Percentiles rank a stretch among this genome's conserved stretches.
These are phyloP conservation scores for Gymnocypris eckloni DNA, from an alignment of 2,797 vertebrate genomes.

Conservation along the genomic window DNA sequence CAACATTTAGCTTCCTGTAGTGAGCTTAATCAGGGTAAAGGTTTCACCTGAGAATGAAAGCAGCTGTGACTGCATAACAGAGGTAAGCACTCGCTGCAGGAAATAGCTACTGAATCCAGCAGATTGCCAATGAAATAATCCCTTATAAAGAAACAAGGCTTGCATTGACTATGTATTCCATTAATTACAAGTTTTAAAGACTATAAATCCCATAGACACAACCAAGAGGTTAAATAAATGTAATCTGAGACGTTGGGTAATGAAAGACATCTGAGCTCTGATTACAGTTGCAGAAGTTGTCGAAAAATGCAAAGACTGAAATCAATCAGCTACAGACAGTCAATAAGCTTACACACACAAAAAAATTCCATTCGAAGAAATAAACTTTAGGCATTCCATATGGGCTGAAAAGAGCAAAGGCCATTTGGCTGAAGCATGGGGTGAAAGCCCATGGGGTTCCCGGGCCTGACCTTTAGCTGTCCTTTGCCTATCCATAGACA, in stretches of 20 bases:
- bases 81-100: not conserved
- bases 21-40: not conserved
- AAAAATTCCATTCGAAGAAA: conserved; percentile 22
- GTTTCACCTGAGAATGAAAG: conserved; percentile 9
- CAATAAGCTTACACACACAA: conserved; percentile 1
- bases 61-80: not conserved
- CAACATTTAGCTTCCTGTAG: not conserved
- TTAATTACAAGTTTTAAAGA: conserved; percentile 2
- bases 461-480: conserved; percentile 15
- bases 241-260: not conserved
- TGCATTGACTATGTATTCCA: not conserved
- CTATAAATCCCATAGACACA: not conserved
- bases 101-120: not conserved
- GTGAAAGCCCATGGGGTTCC: conserved; percentile 22
- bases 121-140: not conserved
- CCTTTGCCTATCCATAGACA: conserved; percentile 14
- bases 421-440: conserved; percentile 22
- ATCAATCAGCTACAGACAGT: not conserved
- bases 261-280: conserved; percentile 11
- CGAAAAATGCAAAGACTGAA: not conserved
- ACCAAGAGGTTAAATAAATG: not conserved
- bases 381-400: conserved; percentile 32
- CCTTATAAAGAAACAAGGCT: not conserved
- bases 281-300: not conserved
- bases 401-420: conserved; percentile 37